phyloP scores from a whole-genome alignment of 1,140 invertebrate genomes.

The Trypoxylus dichotomus region DNA sequence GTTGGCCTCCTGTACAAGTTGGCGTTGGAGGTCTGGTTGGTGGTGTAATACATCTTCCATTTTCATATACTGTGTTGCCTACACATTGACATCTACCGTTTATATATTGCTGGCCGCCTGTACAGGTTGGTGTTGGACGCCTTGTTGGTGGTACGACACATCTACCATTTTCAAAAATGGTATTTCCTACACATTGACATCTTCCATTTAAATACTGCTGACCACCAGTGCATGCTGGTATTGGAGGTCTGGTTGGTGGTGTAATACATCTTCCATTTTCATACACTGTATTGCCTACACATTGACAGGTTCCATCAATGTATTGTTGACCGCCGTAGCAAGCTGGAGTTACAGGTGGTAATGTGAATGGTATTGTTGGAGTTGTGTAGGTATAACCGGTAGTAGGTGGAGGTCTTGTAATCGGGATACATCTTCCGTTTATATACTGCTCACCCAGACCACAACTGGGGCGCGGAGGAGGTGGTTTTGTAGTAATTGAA shows the following conservation, averaged over 20 bases:
- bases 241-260: no score
- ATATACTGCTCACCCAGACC: constrained; percentile 20
- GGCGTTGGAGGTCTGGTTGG: no score
- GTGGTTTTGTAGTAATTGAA: constrained; percentile 5
- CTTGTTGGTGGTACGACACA: no score
- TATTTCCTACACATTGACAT: no score
- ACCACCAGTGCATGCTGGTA: not conserved
- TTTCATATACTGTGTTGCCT: no score
- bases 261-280: not conserved
- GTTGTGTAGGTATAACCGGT: not conserved
- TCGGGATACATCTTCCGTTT: constrained; percentile 29
- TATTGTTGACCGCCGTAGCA: not conserved
- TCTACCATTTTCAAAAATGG: no score
- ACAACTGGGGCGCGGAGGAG: not conserved
- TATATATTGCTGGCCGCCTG: no score
- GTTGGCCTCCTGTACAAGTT: no score
- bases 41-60: no score
- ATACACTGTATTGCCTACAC: not conserved
- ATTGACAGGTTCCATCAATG: constrained; percentile 17
- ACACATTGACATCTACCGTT: no score
- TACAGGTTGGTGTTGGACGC: no score
- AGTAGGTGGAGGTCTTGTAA: not conserved
- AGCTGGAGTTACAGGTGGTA: not conserved
- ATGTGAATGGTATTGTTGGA: not conserved
- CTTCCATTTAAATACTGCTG: no score